Conservation (phyloP, 2,888 invertebrate species). For the Dynastes maya region DNA sequence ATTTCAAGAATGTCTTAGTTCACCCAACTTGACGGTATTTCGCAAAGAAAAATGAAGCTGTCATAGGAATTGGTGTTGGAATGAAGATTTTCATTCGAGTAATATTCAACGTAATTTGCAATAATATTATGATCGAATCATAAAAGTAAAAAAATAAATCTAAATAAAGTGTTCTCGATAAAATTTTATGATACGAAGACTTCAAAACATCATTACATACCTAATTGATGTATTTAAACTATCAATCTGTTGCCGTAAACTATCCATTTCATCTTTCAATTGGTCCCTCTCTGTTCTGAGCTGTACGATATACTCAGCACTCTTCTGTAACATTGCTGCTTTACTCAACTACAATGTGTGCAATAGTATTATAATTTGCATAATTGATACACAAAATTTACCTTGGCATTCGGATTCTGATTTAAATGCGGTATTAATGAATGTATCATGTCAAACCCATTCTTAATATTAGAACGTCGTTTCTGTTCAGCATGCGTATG, state of each 20-base stretch:
- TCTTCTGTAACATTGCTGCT: slow-evolving; percentile 97
- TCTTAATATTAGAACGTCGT: slow-evolving; percentile 95
- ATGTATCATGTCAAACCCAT: slow-evolving; percentile 95
- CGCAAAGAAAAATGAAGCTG: no score
- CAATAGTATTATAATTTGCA: neutral
- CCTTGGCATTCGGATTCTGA: slow-evolving; percentile 92
- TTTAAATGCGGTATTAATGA: slow-evolving; percentile 92
- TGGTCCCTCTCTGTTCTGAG: slow-evolving; percentile 88
- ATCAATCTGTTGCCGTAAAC: slow-evolving; percentile 90
- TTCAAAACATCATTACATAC: slow-evolving; percentile 70
- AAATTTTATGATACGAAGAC: no score
- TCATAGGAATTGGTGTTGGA: no score
- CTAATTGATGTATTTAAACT: slow-evolving; percentile 91
- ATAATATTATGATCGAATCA: no score
- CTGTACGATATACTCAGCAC: slow-evolving; percentile 95
- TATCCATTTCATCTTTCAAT: slow-evolving; percentile 92
- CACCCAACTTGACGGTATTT: no score
- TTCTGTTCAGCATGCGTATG: slow-evolving; percentile 98
- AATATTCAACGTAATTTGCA: no score
- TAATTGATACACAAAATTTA: slow-evolving; percentile 63
- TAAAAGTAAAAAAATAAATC: no score
- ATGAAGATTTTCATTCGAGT: no score
- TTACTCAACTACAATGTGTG: slow-evolving; percentile 82
- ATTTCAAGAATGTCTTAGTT: no score
- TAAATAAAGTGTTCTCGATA: no score